A percentile compares a stretch with the other conserved stretches of the same genome.
These are phyloP conservation scores for Zophobas atratus DNA, from an alignment of 1,140 invertebrate genomes.

Conservation along the genomic window DNA sequence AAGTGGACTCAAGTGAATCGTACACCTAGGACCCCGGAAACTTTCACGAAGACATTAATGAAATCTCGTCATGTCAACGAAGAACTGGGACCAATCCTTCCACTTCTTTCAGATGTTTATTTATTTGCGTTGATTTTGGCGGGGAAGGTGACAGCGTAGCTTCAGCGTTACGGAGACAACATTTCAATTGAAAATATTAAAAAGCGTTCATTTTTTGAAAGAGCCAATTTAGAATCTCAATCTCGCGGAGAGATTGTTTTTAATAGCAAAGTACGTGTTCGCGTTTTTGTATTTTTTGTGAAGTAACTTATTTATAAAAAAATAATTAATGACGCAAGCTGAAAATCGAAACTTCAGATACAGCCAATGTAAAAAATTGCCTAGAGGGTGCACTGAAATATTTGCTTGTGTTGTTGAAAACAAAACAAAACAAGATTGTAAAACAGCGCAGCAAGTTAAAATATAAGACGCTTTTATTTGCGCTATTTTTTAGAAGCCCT, in stretches of 20 bases:
- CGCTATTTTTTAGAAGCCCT: background rate
- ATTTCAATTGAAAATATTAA: too few relatives aligned
- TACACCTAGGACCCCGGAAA: too few relatives aligned
- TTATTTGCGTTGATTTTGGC: too few relatives aligned
- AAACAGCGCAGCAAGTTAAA: background rate
- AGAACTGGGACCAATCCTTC: too few relatives aligned
- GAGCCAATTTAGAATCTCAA: too few relatives aligned
- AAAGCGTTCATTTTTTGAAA: too few relatives aligned
- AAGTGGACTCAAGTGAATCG: background rate
- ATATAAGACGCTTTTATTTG: background rate
- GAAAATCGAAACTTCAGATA: background rate
- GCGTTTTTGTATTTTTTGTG: background rate
- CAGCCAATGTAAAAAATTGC: background rate
- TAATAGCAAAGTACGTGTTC: background rate
- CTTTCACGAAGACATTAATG: too few relatives aligned
- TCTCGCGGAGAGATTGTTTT: background rate
- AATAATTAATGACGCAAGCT: background rate
- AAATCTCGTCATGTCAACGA: too few relatives aligned
- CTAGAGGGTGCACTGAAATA: background rate
- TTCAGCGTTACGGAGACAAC: too few relatives aligned
- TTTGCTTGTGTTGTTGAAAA: background rate
- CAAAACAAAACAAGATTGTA: background rate
- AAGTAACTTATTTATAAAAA: background rate
- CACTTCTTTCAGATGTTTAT: too few relatives aligned
- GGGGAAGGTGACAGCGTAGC: too few relatives aligned